Base-by-base conservation (phyloP, 2,888 invertebrate species). In the Ephialtes manifestator region DNA sequence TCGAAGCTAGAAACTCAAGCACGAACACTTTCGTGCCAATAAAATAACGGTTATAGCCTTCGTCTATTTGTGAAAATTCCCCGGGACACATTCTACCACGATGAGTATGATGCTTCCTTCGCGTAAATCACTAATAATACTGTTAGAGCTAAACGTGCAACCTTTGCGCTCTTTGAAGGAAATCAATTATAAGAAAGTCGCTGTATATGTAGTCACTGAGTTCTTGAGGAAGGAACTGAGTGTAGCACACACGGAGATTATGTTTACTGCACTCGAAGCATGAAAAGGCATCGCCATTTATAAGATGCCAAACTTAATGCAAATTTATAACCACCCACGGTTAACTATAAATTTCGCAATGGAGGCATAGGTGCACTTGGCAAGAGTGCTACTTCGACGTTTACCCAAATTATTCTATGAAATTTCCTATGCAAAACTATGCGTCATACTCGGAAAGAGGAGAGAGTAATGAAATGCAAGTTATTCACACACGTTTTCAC, bases 21-120 rank as follows among this genome's bases (percentile, higher is more conserved):
- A 63, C 53, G 55, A 43, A 74, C 31, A 67, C 43, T 65, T 60
- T 79, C 71, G 82, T 80, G 85, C 82, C 82, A 85, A 85, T 82
- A 83, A 85, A 85, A 80, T 85, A 72, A 72, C 67, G 51, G 51
- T 18, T 65, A 82, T 75, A 85, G 85, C 85, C 82, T 85, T 82
- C 85, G 79, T 85, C 85, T 85, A 85, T 85, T 85, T 85, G 82
- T 46, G 85, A 85, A 82, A 79, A 76, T 72, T 85, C 31, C 84
- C 85, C 82, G 85, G 85, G 85, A 82, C 48, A 82, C 79, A 82
- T 80, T 79, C 79, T 65, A 48, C 70, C 31, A 35, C 55, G 71
- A 82, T 60, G 43, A 63, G 72, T 43, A 53, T 53, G 70, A 58
- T 55, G 20, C 74, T 85, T 79, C 51, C 18, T 60, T 43, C 58